These are phyloP conservation scores for Syrrhaptes paradoxus DNA, from an alignment of 2,113 vertebrate genomes.

Conservation along the genomic window DNA sequence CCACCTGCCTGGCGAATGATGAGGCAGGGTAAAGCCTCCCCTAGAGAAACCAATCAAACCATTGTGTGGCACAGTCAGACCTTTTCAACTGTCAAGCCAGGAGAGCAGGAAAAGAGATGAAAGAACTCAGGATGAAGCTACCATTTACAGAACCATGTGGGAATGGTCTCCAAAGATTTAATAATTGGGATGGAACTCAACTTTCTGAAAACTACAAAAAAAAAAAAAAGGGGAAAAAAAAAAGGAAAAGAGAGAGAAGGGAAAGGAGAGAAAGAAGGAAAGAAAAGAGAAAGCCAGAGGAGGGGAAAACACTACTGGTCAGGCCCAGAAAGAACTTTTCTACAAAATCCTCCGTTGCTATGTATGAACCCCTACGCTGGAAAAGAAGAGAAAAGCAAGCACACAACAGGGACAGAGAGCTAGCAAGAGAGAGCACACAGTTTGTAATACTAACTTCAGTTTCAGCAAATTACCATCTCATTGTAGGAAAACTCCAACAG, in stretches of 20 bases:
- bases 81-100: constrained; percentile 98
- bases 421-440: rapidly evolving
- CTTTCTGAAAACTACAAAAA: constrained; percentile 79
- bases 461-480: background rate
- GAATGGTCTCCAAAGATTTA: constrained; percentile 91
- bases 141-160: constrained; percentile 96
- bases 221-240: background rate
- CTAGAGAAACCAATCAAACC: constrained; percentile 98
- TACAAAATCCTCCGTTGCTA: constrained; percentile 43
- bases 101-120: constrained; percentile 92
- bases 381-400: background rate
- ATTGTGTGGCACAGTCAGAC: constrained; percentile 98
- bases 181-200: constrained; percentile 91
- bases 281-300: background rate
- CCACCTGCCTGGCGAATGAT: constrained; percentile 98
- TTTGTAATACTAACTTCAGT: background rate
- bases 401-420: background rate
- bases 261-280: background rate
- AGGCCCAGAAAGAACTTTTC: constrained; percentile 50
- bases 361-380: background rate
- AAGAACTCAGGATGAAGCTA: constrained; percentile 93
- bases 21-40: constrained; percentile 90
- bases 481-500: background rate
- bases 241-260: background rate
- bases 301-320: background rate